Conservation (phyloP, 2,113 vertebrate species). For the Lamprotornis superbus region DNA sequence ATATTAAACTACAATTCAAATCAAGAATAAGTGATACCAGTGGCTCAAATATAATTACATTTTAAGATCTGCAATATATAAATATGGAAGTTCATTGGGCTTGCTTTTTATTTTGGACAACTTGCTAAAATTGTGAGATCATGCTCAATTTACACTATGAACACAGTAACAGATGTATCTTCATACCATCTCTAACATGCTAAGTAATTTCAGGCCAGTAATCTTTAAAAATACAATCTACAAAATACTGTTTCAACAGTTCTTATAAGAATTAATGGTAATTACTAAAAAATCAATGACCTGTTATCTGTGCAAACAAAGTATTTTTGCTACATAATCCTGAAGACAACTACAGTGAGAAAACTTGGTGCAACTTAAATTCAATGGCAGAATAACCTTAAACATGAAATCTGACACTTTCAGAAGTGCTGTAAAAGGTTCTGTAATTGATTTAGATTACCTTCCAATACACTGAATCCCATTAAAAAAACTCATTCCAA, state of each 20-base stretch:
- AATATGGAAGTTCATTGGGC: background rate
- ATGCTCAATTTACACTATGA: background rate
- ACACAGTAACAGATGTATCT: background rate
- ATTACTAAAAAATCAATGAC: background rate
- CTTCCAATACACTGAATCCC: background rate
- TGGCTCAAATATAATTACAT: background rate
- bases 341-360: background rate
- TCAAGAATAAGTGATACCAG: background rate
- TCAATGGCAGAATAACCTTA: background rate
- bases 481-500: background rate
- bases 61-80: background rate
- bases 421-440: background rate
- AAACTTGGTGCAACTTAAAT: background rate
- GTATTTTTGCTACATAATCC: background rate
- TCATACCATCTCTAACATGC: fast-evolving
- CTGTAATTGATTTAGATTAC: background rate
- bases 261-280: background rate
- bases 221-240: background rate
- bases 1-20: background rate
- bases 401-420: background rate
- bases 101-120: background rate
- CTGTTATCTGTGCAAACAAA: background rate
- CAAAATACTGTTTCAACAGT: background rate
- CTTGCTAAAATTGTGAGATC: background rate
- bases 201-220: background rate